Percentiles rank a stretch among this genome's conserved stretches.
These are phyloP conservation scores for Ylistrum balloti DNA, from an alignment of 1,140 invertebrate genomes.

Conservation along the genomic window DNA sequence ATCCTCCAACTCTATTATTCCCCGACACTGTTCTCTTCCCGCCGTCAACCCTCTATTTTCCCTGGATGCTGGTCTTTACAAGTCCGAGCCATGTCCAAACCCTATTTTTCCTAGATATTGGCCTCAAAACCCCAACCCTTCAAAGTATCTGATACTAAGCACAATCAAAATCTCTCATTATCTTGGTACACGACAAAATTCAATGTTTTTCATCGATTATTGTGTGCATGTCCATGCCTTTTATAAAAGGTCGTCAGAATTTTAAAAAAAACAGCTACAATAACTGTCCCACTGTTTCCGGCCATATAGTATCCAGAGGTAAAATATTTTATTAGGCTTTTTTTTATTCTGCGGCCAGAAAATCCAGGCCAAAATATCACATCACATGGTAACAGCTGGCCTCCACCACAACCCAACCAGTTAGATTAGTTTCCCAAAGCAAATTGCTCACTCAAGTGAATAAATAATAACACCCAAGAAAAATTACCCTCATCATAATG, in stretches of 20 bases:
- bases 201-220: background rate
- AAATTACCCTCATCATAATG: constrained; percentile 10
- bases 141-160: too few species aligned
- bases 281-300: background rate
- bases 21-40: too few species aligned
- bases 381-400: background rate
- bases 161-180: background rate
- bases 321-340: background rate
- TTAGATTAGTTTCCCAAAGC: constrained; percentile 2
- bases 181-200: background rate
- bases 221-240: background rate
- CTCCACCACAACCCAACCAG: background rate
- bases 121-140: background rate
- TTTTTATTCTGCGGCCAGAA: background rate
- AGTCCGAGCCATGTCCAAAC: background rate
- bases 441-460: constrained; percentile 32
- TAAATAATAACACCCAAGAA: constrained; percentile 5
- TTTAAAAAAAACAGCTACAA: background rate
- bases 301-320: background rate
- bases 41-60: background rate
- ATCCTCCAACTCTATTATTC: too few species aligned
- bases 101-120: background rate
- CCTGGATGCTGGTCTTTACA: background rate
- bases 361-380: background rate
- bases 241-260: too few species aligned